Evolutionary conservation across 1,140 invertebrate genomes (phyloP).

Genomic region (Lutraria rhynchaena): DNA sequence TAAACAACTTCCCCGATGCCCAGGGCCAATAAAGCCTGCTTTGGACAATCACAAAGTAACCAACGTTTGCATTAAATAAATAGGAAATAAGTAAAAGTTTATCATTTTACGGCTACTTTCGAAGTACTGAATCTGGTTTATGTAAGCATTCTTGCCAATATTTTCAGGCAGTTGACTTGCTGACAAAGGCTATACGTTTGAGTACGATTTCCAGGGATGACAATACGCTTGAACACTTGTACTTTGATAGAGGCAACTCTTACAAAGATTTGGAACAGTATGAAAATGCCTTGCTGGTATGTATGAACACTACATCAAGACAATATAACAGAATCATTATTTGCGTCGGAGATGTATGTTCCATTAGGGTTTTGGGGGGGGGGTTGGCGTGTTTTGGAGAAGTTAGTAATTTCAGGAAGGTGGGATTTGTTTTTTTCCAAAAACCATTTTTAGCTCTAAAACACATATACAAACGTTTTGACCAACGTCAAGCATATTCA

Average conservation of each 20-base stretch:
- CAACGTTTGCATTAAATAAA: too few species aligned
- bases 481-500: not conserved
- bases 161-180: not conserved
- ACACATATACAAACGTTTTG: not conserved
- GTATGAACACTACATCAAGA: not conserved
- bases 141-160: too few species aligned
- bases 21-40: too few species aligned
- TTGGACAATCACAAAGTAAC: too few species aligned
- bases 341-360: not conserved
- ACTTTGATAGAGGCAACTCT: slow-evolving; percentile 22
- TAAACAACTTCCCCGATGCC: too few species aligned
- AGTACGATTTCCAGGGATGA: not conserved
- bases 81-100: too few species aligned
- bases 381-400: not conserved
- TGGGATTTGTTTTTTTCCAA: not conserved
- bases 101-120: too few species aligned
- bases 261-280: slow-evolving; percentile 37
- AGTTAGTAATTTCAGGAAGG: not conserved
- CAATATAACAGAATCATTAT: not conserved
- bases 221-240: not conserved
- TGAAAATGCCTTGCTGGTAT: slow-evolving; percentile 18
- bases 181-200: slow-evolving; percentile 4
- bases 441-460: not conserved
- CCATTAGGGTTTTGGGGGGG: not conserved
- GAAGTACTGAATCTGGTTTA: too few species aligned